Percentiles rank a stretch among this genome's conserved stretches.
Evolutionary conservation across 2,888 invertebrate genomes (phyloP).

Genomic region (Meloe dianella): DNA sequence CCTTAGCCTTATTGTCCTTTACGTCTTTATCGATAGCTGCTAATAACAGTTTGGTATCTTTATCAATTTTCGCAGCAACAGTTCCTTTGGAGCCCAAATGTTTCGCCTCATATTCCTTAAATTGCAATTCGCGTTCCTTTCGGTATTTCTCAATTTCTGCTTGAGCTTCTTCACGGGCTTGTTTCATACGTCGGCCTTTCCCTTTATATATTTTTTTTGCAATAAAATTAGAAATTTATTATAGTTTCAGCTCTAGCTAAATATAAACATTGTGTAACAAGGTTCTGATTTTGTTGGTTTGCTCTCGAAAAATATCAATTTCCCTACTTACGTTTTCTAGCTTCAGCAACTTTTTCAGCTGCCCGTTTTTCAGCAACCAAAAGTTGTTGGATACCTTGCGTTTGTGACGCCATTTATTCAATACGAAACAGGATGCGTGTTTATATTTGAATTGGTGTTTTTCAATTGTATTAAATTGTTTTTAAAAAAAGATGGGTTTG

Average conservation of each 20-base stretch:
- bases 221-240: constrained; percentile 5
- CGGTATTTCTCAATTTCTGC: constrained; percentile 57
- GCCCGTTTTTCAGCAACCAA: constrained; percentile 59
- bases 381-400: constrained; percentile 60
- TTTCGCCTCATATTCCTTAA: constrained; percentile 55
- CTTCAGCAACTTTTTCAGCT: constrained; percentile 59
- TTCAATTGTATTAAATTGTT: constrained; percentile 39
- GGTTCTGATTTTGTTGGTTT: not conserved
- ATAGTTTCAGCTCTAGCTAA: constrained; percentile 12
- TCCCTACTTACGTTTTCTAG: constrained; percentile 58
- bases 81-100: constrained; percentile 57
- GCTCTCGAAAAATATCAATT: constrained; percentile 15
- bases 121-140: constrained; percentile 54
- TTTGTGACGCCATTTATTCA: constrained; percentile 55
- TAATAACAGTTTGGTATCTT: constrained; percentile 52
- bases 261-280: constrained; percentile 5
- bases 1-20: constrained; percentile 51
- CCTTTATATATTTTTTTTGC: constrained; percentile 41
- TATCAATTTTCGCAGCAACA: constrained; percentile 55
- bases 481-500: constrained; percentile 21
- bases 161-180: constrained; percentile 57
- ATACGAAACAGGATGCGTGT: constrained; percentile 12
- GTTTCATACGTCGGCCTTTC: constrained; percentile 56
- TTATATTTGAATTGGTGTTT: constrained; percentile 25
- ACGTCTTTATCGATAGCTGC: constrained; percentile 50